phyloP scores from a whole-genome alignment of 2,113 vertebrate genomes.

The Mobula hypostoma region DNA sequence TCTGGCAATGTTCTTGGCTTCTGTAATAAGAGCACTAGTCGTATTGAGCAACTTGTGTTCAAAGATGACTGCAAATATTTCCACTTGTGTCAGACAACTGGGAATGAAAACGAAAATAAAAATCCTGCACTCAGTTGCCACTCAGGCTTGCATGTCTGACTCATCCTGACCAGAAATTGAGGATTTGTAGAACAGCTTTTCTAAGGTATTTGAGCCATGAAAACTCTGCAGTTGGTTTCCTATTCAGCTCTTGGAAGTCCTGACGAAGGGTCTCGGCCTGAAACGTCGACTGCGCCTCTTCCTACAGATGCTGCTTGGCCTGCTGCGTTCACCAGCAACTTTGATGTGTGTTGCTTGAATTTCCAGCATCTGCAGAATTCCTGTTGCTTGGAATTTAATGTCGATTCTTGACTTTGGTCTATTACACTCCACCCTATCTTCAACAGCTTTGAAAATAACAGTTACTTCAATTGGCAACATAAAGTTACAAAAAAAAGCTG shows the following conservation, averaged over 20 bases:
- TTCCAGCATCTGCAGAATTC: no score
- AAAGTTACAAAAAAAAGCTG: background rate
- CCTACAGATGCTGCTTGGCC: no score
- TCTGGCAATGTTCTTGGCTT: background rate
- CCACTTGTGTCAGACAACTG: background rate
- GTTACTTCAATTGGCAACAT: background rate
- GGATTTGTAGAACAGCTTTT: background rate
- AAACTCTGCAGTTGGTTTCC: background rate
- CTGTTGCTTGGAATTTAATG: background rate
- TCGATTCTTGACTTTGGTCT: background rate
- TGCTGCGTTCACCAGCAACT: no score
- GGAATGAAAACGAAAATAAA: background rate
- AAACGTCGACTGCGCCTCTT: no score
- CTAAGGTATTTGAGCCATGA: background rate
- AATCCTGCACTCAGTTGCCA: background rate
- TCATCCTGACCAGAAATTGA: background rate
- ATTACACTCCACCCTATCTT: background rate
- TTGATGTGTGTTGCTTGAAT: no score
- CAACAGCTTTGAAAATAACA: background rate
- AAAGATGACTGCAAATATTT: background rate
- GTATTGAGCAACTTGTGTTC: background rate
- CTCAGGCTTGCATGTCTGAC: background rate
- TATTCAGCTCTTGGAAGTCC: no score
- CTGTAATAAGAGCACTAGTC: background rate
- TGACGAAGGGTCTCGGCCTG: no score